phyloP scores from a whole-genome alignment of 2,888 invertebrate species.

The Beris morrisii region DNA sequence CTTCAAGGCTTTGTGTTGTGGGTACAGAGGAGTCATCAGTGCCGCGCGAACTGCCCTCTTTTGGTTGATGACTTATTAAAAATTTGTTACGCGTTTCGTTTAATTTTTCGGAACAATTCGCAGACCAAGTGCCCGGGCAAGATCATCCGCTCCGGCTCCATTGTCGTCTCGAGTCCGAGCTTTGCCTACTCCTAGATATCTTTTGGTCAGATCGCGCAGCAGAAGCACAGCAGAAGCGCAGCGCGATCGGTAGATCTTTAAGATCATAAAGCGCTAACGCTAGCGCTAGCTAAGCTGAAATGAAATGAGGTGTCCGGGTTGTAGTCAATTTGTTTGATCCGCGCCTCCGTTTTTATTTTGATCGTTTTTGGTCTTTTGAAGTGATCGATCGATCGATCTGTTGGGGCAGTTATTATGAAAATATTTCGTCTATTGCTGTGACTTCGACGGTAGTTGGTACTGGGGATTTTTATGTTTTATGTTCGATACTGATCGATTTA shows the following conservation, averaged over 20 bases:
- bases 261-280: no score
- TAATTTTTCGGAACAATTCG: conserved; percentile 35
- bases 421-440: conserved; percentile 16
- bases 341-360: conserved; percentile 33
- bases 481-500: conserved; percentile 17
- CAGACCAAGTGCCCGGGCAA: not conserved
- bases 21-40: no score
- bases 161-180: no score
- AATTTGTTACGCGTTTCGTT: conserved; percentile 37
- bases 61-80: conserved; percentile 34
- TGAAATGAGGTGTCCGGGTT: conserved; percentile 33
- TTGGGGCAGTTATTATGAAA: conserved; percentile 23
- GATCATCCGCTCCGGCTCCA: no score
- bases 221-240: no score
- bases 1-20: no score
- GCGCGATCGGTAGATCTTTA: no score
- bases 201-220: no score
- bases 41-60: conserved; percentile 18
- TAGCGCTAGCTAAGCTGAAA: conserved; percentile 3
- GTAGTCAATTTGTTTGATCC: conserved; percentile 36
- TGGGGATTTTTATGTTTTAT: no score
- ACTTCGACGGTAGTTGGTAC: conserved; percentile 11
- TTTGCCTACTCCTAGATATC: no score
- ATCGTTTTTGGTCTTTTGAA: conserved; percentile 28
- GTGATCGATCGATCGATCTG: conserved; percentile 18